These are phyloP conservation scores for Oryzias javanicus DNA, from an alignment of 2,113 vertebrate species.

Conservation along the genomic window DNA sequence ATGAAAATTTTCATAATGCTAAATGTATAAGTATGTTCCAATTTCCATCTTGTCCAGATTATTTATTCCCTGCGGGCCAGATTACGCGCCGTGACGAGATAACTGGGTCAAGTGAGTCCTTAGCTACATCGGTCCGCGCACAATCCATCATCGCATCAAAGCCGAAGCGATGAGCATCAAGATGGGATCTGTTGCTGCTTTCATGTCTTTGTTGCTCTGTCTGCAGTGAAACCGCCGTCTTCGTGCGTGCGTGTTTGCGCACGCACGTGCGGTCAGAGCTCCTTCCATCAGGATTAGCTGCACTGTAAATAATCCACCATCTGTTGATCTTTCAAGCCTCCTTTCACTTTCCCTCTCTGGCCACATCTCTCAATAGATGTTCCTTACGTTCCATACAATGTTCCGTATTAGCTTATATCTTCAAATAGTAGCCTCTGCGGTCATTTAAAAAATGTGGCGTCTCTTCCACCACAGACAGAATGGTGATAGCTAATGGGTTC, in stretches of 20 bases:
- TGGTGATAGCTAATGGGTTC: too few relatives aligned
- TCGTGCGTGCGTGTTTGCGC: background rate
- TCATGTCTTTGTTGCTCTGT: conserved; percentile 24
- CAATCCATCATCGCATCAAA: background rate
- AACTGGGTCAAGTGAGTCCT: background rate
- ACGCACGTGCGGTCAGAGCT: conserved; percentile 16
- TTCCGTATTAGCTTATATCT: too few relatives aligned
- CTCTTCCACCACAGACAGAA: too few relatives aligned
- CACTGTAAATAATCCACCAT: conserved; percentile 72
- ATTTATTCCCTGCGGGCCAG: background rate
- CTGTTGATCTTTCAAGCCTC: conserved; percentile 65
- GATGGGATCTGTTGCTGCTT: conserved; percentile 5
- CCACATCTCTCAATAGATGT: background rate
- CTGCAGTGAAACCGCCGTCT: conserved; percentile 9
- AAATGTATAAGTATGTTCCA: background rate
- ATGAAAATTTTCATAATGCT: background rate
- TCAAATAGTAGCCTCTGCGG: too few relatives aligned
- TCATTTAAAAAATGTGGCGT: too few relatives aligned
- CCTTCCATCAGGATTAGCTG: conserved; percentile 49
- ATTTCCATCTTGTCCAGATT: background rate
- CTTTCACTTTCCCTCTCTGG: conserved; percentile 11
- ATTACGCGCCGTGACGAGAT: background rate
- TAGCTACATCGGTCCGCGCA: background rate
- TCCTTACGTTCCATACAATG: background rate
- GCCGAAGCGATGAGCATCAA: conserved; percentile 2